phyloP scores from a whole-genome alignment of 2,888 invertebrate species.

The Drosophila cognata region DNA sequence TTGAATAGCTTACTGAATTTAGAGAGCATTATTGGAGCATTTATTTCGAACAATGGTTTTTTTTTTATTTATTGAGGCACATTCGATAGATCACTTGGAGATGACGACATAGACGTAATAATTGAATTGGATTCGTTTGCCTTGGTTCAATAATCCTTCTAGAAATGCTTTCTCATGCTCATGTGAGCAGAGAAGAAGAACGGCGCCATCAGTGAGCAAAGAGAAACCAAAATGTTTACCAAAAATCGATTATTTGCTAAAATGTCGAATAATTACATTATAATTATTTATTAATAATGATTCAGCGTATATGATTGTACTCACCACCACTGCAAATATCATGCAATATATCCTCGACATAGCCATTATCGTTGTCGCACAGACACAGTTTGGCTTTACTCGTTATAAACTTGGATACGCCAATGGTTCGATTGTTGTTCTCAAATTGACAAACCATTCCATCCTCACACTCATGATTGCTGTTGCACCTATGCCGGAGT shows the following conservation, averaged over 20 bases:
- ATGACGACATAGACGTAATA: slow-evolving; percentile 47
- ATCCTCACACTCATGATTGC: slow-evolving; percentile 88
- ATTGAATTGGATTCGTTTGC: slow-evolving; percentile 30
- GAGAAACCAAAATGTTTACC: slow-evolving; percentile 71
- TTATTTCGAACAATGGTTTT: slow-evolving; percentile 36
- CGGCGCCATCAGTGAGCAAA: slow-evolving; percentile 73
- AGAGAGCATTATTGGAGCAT: slow-evolving; percentile 34
- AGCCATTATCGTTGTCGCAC: slow-evolving; percentile 88
- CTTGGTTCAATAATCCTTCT: slow-evolving; percentile 51
- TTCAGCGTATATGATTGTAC: neutral
- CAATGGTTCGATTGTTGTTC: slow-evolving; percentile 86
- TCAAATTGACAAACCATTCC: slow-evolving; percentile 87
- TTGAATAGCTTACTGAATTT: slow-evolving; percentile 16
- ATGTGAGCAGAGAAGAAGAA: slow-evolving; percentile 73
- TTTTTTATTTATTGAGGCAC: slow-evolving; percentile 71
- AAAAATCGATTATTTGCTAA: slow-evolving; percentile 72
- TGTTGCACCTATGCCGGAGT: slow-evolving; percentile 87
- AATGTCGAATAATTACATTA: slow-evolving; percentile 23
- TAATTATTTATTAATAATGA: neutral
- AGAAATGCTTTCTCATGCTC: slow-evolving; percentile 71
- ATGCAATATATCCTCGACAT: slow-evolving; percentile 87
- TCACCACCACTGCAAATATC: slow-evolving; percentile 87
- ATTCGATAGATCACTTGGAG: slow-evolving; percentile 70
- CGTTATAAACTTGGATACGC: slow-evolving; percentile 84
- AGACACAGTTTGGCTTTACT: slow-evolving; percentile 87